Conservation (phyloP, 2,113 vertebrate genomes). For the Todiramphus chloris region DNA sequence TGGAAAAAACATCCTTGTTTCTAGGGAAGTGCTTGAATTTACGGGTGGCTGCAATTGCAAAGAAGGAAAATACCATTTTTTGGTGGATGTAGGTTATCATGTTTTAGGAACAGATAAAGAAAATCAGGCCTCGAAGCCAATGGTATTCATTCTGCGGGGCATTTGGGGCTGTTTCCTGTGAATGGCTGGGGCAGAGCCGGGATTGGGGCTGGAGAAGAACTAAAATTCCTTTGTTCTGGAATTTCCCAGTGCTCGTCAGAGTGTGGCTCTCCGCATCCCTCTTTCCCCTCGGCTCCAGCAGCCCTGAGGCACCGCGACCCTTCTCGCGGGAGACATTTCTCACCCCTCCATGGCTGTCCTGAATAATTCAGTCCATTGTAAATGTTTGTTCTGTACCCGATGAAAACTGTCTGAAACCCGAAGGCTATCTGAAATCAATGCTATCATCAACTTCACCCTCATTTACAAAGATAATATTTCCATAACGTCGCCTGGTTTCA, state of each 20-base stretch:
- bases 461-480: slow-evolving; percentile 46
- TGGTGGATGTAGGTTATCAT: fast-evolving
- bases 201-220: neutral
- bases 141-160: neutral
- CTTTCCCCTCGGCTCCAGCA: fast-evolving
- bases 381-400: slow-evolving; percentile 23
- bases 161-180: neutral
- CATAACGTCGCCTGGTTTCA: neutral
- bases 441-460: neutral
- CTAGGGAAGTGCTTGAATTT: neutral
- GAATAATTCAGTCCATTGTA: neutral
- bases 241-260: neutral
- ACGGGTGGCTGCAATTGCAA: neutral
- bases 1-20: neutral
- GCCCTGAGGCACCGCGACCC: neutral
- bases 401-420: neutral
- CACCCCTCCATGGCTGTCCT: neutral
- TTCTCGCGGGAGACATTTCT: neutral
- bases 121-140: fast-evolving
- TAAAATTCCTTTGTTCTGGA: neutral
- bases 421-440: slow-evolving; percentile 46
- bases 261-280: fast-evolving
- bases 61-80: fast-evolving
- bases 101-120: neutral
- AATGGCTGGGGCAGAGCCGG: neutral